Base-by-base conservation (phyloP, 2,888 invertebrate species). In the Leptinotarsa haldemani region DNA sequence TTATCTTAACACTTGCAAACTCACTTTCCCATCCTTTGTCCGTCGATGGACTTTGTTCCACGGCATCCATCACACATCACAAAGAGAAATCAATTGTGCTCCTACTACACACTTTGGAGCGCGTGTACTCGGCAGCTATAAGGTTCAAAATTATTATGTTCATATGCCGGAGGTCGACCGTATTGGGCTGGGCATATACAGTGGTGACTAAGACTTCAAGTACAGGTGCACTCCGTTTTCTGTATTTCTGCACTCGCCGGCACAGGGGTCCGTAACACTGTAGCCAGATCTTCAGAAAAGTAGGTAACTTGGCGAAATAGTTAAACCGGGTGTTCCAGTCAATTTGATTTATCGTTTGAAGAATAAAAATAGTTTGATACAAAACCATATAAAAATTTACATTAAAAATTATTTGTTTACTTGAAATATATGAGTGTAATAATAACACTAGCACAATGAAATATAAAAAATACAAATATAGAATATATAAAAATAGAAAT, bases 141-240 rank as follows among this genome's bases (percentile, higher is more conserved):
- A 61, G 61, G 61, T 40, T 12, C 30, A 61, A 12, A n/a, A 15
- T 61, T 20, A n/a, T 30, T 7, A 5, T n/a, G 16, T 25, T 16
- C 2, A n/a, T n/a, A n/a, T n/a, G 12, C 9, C 7, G 30, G n/a
- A 61, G 30, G 16, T 61, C 25, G 30, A 16, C 30, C 61, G 3
- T 61, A 61, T 5, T 12, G 61, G 16, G 7, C 16, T 1, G 30
- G 30, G 30, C 61, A 61, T 61, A 61, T 40, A 61, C 61, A 61
- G 12, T 61, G 61, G 5, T 61, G 61, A 61, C 61, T 61, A 61
- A 61, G 25, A n/a, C 30, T 61, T 40, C 61, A 25, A 61, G 61
- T 61, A 61, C 61, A 61, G 30, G n/a, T 40, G 61, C n/a, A 61
- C 61, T 61, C 61, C 2, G 30, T 25, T n/a, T 40, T 61, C 61